phyloP scores from a whole-genome alignment of 2,888 invertebrate genomes.

The Tigriopus californicus region DNA sequence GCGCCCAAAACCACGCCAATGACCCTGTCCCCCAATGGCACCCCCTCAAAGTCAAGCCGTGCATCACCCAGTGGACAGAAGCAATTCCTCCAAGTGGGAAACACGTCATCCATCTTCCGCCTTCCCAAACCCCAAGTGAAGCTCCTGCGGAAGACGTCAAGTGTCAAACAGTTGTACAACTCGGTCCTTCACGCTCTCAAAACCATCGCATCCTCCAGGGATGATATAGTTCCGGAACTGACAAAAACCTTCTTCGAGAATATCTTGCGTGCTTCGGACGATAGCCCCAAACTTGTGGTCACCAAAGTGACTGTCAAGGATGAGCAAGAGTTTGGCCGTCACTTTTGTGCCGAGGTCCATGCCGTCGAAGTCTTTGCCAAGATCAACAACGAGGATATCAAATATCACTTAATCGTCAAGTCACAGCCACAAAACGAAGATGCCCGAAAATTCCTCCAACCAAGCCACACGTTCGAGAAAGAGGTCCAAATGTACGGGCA shows the following conservation, averaged over 20 bases:
- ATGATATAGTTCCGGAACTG: constrained; percentile 13
- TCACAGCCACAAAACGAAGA: constrained; percentile 13
- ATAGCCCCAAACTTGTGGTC: constrained; percentile 13
- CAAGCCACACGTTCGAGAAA: constrained; percentile 13
- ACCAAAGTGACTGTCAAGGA: constrained; percentile 16
- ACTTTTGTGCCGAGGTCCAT: constrained; percentile 15
- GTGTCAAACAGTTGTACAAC: constrained; percentile 11
- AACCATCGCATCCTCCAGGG: constrained; percentile 13
- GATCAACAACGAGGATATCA: not conserved
- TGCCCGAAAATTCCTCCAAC: constrained; percentile 12
- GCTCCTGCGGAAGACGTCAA: constrained; percentile 11
- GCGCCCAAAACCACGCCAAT: too few species aligned
- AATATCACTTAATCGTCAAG: constrained; percentile 10
- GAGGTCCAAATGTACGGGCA: constrained; percentile 16
- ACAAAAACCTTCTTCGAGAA: constrained; percentile 15
- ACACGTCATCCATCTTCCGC: constrained; percentile 7
- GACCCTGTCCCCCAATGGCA: too few species aligned
- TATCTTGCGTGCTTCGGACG: constrained; percentile 10
- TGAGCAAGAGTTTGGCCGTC: constrained; percentile 12
- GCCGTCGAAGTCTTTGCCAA: constrained; percentile 15
- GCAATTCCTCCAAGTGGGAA: constrained; percentile 12
- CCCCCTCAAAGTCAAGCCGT: not conserved
- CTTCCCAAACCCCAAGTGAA: constrained; percentile 15
- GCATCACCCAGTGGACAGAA: not conserved
- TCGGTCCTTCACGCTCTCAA: constrained; percentile 13